Base-by-base conservation (phyloP, 2,797 vertebrate genomes). In the Anguilla marmorata region DNA sequence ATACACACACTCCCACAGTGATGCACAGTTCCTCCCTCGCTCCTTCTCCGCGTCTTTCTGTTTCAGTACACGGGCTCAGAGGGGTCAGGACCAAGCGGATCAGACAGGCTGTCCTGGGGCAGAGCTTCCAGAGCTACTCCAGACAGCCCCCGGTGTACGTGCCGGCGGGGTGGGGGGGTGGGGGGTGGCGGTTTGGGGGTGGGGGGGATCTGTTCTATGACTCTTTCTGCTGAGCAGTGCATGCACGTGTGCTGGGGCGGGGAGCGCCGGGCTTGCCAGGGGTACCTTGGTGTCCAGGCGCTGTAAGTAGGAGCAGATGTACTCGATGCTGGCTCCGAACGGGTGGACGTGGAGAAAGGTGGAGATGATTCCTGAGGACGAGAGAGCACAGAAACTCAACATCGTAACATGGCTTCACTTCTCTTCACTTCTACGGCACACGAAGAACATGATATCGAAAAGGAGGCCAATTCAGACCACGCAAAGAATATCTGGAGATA, bases 261-360 rank as follows among this genome's bases (percentile, higher is more conserved):
- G 33, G 3, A 30, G 54, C 8, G 86, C 14, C 11, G 60, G 50
- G 19, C 69, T 58, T 21, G 37, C 69, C 45, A 24, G 58, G n/a
- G 1, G 92, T 96, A 98, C 97, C 95, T 98, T 98, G 89, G 96
- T 96, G 95, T 97, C 96, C 93, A 98, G 95, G 63, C 97, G 97
- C 93, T 99, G 97, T 93, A 99, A 95, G 94, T 98, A 98, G 92
- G 97, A 98, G 91, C 97, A 98, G 95, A 99, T 99, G 94, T 98
- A 99, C 93, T 98, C 97, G 76, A 98, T 98, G 93, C 97, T 98
- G 90, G 98, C 97, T 92, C 97, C 97, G 82, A 98, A 98, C 0
- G 98, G 97, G 91, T 98, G 97, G 89, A 99, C 97, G 0, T 98
- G 98, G 90, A 99, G 96, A 91, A 99, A 99, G 0, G 97, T 98